Percentiles rank a stretch among this genome's conserved stretches.
Conservation (phyloP, 1,140 invertebrate species). For the Atopsyche davidsoni region DNA sequence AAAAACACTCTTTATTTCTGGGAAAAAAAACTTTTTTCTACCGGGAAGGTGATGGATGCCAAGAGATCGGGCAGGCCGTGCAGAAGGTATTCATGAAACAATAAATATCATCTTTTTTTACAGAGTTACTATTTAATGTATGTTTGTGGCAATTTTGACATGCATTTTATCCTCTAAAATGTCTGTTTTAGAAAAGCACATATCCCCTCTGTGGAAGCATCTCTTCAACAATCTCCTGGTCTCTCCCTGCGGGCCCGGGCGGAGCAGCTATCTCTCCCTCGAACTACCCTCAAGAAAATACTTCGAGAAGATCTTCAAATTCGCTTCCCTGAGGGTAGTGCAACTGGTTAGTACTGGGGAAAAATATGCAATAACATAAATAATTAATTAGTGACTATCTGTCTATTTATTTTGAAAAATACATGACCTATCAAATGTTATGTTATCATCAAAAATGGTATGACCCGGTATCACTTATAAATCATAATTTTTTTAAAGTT, state of each 20-base stretch:
- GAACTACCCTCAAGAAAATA: constrained; percentile 31
- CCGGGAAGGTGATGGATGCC: constrained; percentile 32
- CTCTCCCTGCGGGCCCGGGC: constrained; percentile 31
- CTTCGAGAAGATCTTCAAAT: constrained; percentile 22
- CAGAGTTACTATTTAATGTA: too few relatives aligned
- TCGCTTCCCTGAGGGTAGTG: not conserved
- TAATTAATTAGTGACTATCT: too few relatives aligned
- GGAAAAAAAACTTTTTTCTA: constrained; percentile 34
- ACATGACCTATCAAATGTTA: too few relatives aligned
- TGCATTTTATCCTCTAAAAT: not conserved
- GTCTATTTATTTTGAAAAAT: too few relatives aligned
- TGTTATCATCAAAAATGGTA: too few relatives aligned
- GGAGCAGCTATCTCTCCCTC: constrained; percentile 28
- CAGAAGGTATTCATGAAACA: constrained; percentile 24
- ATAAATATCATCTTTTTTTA: not conserved
- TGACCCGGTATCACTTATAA: too few relatives aligned
- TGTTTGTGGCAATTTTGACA: too few relatives aligned
- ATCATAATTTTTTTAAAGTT: too few relatives aligned
- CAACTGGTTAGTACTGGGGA: too few relatives aligned
- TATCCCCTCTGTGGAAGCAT: constrained; percentile 25
- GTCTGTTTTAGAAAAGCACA: constrained; percentile 19
- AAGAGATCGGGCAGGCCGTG: constrained; percentile 31
- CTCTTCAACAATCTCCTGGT: constrained; percentile 24
- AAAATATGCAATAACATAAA: too few relatives aligned
- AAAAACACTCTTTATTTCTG: constrained; percentile 34